Evolutionary conservation across 2,113 vertebrate genomes (phyloP), one percentile per base, ranked within the genome.

Genomic region (Eretmodus cyanostictus): DNA sequence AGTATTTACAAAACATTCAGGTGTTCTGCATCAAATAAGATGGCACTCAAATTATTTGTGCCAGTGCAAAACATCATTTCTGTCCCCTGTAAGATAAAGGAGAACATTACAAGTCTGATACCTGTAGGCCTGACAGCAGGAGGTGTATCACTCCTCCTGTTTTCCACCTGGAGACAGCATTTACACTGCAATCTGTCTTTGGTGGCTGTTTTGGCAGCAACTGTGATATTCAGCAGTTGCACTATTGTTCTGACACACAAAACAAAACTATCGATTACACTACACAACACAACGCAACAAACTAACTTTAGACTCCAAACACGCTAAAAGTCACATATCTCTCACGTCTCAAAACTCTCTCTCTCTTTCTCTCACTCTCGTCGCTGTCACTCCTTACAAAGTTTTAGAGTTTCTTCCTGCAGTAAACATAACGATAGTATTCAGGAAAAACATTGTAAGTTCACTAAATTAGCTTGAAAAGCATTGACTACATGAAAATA

Each of bases 261-360:
- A 55, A 57, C 24, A 57, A 16, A 57, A 29, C 55, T 16, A 57
- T 57, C 1, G 1, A 29, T 9, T 57, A 57, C 53, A 55, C 22
- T 24, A 55, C 55, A 29, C 55, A 57, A 57, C 55, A 57, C 24
- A 31, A 57, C 0, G 7, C 54, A 57, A 59, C 0, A 59, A 59
- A 0, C 8, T 31, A 59, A 59, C 55, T 31, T 59, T 59, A 59
- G 27, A 59, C 55, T 59, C 27, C 27, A 59, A 59, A 59, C 0
- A 59, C 0, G 0, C 8, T 31, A 31, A 17, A 59, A 0, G 55
- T 59, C 55, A 17, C 55, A 59, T 16, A 57, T 59, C 14, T 31
- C 55, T 59, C 5, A 29, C 2, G 8, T 59, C 24, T 59, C 55
- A 57, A 57, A 57, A 54, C 53, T 22, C 51, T 4, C 8, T 51